These are phyloP conservation scores for Thaleichthys pacificus DNA, from an alignment of 2,797 vertebrate genomes.

Conservation along the genomic window DNA sequence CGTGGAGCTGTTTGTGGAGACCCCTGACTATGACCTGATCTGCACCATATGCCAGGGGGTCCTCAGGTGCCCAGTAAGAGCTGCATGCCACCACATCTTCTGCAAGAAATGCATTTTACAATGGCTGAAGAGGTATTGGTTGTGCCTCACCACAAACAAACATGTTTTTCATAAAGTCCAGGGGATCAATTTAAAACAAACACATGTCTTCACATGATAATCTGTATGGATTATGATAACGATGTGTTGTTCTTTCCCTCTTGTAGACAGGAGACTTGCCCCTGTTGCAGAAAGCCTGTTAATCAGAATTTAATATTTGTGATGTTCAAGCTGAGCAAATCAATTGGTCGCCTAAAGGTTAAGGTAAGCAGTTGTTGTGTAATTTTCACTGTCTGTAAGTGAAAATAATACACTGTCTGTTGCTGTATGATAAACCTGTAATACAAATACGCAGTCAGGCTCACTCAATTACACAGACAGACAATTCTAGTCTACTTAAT, in stretches of 20 bases:
- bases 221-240: background rate
- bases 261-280: conserved; percentile 81
- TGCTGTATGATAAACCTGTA: no score
- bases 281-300: conserved; percentile 81
- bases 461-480: background rate
- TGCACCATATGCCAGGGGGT: conserved; percentile 88
- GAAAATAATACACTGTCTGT: no score
- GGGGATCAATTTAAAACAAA: background rate
- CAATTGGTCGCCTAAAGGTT: conserved; percentile 79
- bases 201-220: background rate
- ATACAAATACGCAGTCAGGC: background rate
- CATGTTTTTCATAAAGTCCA: background rate
- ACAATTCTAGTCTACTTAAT: no score
- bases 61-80: conserved; percentile 81
- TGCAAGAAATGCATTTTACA: conserved; percentile 87
- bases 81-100: conserved; percentile 86
- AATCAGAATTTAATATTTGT: conserved; percentile 75
- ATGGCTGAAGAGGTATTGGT: conserved; percentile 82
- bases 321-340: conserved; percentile 81
- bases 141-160: conserved; percentile 4
- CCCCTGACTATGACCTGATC: conserved; percentile 82
- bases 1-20: conserved; percentile 81
- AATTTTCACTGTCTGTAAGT: no score
- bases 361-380: conserved; percentile 68
- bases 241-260: background rate